Percentiles rank a stretch among this genome's conserved stretches.
These are phyloP conservation scores for Girardinus metallicus DNA, from an alignment of 2,797 vertebrate species.

Conservation along the genomic window DNA sequence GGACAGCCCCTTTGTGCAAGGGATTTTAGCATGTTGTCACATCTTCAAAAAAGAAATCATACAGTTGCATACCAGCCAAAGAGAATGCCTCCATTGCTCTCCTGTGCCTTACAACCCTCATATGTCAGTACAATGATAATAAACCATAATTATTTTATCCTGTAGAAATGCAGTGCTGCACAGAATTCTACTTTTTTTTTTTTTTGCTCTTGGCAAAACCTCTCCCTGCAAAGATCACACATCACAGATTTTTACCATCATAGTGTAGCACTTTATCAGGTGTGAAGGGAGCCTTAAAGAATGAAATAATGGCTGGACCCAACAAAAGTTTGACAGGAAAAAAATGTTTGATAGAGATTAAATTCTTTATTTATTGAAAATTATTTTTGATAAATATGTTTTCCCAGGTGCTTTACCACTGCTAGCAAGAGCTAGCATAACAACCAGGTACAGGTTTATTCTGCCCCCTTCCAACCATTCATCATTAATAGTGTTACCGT, in stretches of 20 bases:
- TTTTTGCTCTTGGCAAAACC: not conserved
- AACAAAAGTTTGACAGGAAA: not conserved
- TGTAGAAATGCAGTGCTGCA: not conserved
- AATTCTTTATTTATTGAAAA: not conserved
- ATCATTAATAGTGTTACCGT: constrained; percentile 57
- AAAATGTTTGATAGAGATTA: not conserved
- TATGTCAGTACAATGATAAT: not conserved
- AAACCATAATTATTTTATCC: not conserved
- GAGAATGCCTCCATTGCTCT: not conserved
- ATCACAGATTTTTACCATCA: not conserved
- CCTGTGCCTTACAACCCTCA: not conserved
- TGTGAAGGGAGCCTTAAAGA: not conserved
- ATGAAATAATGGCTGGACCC: not conserved
- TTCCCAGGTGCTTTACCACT: constrained; percentile 27
- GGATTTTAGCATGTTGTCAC: not conserved
- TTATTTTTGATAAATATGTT: not conserved
- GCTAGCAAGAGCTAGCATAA: constrained; percentile 9
- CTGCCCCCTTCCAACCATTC: constrained; percentile 28
- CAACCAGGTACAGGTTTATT: constrained; percentile 31
- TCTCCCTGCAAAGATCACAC: not conserved
- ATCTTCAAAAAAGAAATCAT: not conserved
- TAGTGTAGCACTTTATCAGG: not conserved
- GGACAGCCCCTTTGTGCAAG: not conserved
- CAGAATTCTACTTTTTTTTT: not conserved
- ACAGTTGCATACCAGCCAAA: not conserved